Percentiles rank a stretch among this genome's conserved stretches.
Conservation (phyloP, 2,113 vertebrate species). For the Gorsachius goisagi region DNA sequence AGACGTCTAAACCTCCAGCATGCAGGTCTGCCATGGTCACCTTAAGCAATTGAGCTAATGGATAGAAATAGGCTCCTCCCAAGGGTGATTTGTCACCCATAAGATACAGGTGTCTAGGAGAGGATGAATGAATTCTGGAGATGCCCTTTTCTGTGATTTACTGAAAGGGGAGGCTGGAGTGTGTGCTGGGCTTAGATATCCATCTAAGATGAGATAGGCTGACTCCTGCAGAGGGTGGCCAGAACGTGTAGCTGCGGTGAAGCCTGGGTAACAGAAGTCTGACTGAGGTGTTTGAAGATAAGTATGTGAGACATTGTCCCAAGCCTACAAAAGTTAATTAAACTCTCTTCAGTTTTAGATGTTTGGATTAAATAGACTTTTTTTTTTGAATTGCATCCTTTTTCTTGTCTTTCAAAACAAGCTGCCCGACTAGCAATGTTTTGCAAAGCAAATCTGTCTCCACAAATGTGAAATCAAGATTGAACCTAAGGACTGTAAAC, state of each 20-base stretch:
- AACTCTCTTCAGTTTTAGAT: neutral
- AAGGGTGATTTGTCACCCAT: neutral
- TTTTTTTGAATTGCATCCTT: neutral
- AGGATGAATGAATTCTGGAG: no score
- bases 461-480: neutral
- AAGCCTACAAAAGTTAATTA: neutral
- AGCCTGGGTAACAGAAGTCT: neutral
- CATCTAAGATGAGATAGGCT: neutral
- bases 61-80: neutral
- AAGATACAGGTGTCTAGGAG: accelerated
- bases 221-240: accelerated
- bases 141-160: neutral
- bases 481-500: neutral
- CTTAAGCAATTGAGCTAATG: accelerated
- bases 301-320: neutral
- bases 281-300: neutral
- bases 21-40: neutral
- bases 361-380: neutral
- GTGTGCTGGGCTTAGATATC: neutral
- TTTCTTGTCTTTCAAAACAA: neutral
- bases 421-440: neutral
- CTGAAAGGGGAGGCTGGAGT: neutral
- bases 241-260: neutral
- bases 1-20: neutral
- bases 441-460: neutral